These are phyloP conservation scores for Prunella fulvescens DNA, from an alignment of 2,113 vertebrate genomes.

Conservation along the genomic window DNA sequence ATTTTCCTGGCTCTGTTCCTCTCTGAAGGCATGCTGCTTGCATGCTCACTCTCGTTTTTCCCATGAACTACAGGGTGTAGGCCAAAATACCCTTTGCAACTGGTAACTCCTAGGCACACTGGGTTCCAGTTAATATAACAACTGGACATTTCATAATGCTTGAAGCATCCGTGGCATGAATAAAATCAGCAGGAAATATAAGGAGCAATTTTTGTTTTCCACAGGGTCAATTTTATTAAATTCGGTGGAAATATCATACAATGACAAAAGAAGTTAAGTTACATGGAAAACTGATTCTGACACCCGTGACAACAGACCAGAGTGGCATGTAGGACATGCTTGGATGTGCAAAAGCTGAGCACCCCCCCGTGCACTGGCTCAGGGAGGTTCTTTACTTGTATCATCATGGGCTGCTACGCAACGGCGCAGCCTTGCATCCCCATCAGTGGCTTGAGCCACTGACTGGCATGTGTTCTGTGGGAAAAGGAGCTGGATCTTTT, in stretches of 20 bases:
- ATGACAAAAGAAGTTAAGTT: not conserved
- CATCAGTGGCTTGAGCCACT: not conserved
- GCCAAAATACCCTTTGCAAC: slow-evolving; percentile 39
- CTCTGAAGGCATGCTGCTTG: not conserved
- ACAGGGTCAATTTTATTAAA: slow-evolving; percentile 40
- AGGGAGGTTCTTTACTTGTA: not conserved
- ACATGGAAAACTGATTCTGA: not conserved
- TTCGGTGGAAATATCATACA: not conserved
- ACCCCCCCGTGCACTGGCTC: not conserved
- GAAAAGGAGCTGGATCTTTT: not conserved
- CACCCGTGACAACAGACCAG: accelerated
- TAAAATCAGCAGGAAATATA: not conserved
- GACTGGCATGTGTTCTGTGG: not conserved
- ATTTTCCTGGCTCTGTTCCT: slow-evolving; percentile 52
- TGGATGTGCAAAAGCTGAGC: not conserved
- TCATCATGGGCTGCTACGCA: accelerated
- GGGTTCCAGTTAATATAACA: not conserved
- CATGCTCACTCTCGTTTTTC: not conserved
- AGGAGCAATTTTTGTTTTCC: not conserved
- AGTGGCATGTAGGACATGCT: not conserved
- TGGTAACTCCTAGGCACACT: not conserved
- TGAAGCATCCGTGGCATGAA: not conserved
- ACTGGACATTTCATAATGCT: not conserved
- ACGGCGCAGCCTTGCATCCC: accelerated
- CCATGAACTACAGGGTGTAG: slow-evolving; percentile 41